Base-by-base conservation (phyloP, 1,140 invertebrate genomes). In the Camponotus pennsylvanicus region DNA sequence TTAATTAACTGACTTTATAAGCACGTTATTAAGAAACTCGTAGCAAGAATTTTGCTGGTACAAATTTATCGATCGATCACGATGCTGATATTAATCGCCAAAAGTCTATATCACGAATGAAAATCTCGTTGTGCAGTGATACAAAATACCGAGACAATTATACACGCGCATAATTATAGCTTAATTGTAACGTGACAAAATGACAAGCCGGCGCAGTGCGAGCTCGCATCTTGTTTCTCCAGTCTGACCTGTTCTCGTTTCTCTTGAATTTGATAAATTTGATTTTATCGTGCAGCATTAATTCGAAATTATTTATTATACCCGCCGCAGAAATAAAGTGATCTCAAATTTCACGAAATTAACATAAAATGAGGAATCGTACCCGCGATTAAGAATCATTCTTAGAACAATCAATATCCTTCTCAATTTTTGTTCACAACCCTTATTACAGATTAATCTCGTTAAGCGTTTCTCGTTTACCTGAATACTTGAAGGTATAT, bases 61-160 rank as follows among this genome's bases (percentile, higher is more conserved):
- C 21, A 71, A 82, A 71, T 71, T 82, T 71, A 71, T 82, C 67
- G 66, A 40, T 13, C 66, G 66, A 21, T 79, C 21, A n/a, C 13
- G n/a, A 79, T 52, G 18, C 13, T 7, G 61, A 67, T 57, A 40
- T 77, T 77, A 79, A 80, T 69, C 64, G 64, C 45, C 42, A 27
- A 52, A 52, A 15, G 21, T 64, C 9, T 32, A 55, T 80, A 80
- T 69, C 52, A n/a, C 49, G 37, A 82, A 82, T 71, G 4, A 71
- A 55, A 70, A 55, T 8, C 13, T 27, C 67, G 8, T 1, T 45
- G 9, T 21, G 21, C 21, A 42, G 52, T 37, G n/a, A n/a, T 69
- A 66, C 37, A 59, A 64, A 82, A 82, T 71, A 82, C 11, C 66
- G 11, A 42, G 42, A 52, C 37, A 82, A 82, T 82, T 82, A 52